Conservation (phyloP, 2,888 invertebrate genomes). For the Leucoma salicis region DNA sequence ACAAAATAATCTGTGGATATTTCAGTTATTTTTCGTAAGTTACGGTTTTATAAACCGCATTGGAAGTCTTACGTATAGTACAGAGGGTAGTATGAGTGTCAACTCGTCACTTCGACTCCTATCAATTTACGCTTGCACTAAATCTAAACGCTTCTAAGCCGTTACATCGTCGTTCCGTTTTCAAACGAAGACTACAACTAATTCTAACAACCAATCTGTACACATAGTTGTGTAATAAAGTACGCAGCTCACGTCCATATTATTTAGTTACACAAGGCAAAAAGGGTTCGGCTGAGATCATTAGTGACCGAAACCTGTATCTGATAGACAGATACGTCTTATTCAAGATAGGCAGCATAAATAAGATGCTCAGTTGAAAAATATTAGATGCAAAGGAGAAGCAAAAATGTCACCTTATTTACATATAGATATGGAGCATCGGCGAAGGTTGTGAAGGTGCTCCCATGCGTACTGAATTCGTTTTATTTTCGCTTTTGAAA, state of each 20-base stretch:
- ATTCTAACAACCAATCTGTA: slow-evolving; percentile 16
- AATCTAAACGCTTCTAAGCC: not conserved
- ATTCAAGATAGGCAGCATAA: slow-evolving; percentile 63
- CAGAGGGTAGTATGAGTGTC: too few relatives aligned
- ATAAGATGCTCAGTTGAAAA: slow-evolving; percentile 68
- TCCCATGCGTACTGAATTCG: slow-evolving; percentile 18
- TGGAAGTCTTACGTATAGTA: too few relatives aligned
- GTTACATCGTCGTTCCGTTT: not conserved
- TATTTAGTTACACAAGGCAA: slow-evolving; percentile 69
- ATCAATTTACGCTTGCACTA: not conserved
- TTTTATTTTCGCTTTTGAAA: slow-evolving; percentile 13
- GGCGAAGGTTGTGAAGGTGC: slow-evolving; percentile 20
- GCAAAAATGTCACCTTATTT: slow-evolving; percentile 73
- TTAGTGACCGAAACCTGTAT: slow-evolving; percentile 65
- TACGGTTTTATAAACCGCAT: too few relatives aligned
- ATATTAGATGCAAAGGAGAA: slow-evolving; percentile 76
- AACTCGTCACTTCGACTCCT: not conserved
- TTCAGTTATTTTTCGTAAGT: too few relatives aligned
- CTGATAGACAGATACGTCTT: slow-evolving; percentile 63
- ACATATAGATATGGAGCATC: slow-evolving; percentile 62
- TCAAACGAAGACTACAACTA: slow-evolving; percentile 1
- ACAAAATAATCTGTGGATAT: too few relatives aligned
- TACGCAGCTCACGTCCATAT: slow-evolving; percentile 57
- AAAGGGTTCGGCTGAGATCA: slow-evolving; percentile 61
- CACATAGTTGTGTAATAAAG: slow-evolving; percentile 43